Evolutionary conservation across 1,140 invertebrate species (phyloP).

Genomic region (Ceratosolen solmsi): DNA sequence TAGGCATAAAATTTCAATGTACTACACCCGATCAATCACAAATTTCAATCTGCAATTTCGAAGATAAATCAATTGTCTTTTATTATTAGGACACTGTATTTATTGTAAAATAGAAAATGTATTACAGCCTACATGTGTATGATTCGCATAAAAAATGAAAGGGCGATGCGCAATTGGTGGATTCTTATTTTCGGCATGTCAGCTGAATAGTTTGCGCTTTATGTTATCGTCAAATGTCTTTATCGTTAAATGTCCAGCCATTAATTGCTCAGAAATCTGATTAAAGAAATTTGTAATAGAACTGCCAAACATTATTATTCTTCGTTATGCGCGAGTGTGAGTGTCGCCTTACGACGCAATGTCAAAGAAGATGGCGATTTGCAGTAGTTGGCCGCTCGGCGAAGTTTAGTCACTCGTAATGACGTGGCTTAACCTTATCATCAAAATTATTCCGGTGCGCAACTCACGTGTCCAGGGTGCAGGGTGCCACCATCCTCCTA

Average conservation of each 20-base stretch:
- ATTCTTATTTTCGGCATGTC: not conserved
- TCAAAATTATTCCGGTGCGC: conserved; percentile 56
- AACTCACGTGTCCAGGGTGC: conserved; percentile 59
- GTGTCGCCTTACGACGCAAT: conserved; percentile 2
- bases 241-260: conserved; percentile 16
- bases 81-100: too few relatives aligned
- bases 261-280: conserved; percentile 41
- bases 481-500: not conserved
- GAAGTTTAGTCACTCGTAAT: conserved; percentile 49
- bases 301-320: conserved; percentile 26
- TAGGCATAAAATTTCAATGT: too few relatives aligned
- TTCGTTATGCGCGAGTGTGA: not conserved
- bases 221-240: conserved; percentile 29
- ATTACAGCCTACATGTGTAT: too few relatives aligned
- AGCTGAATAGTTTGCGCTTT: not conserved
- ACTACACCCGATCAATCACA: too few relatives aligned
- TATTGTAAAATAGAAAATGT: too few relatives aligned
- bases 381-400: conserved; percentile 11
- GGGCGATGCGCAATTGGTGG: not conserved
- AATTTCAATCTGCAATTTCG: too few relatives aligned
- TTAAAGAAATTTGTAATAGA: not conserved
- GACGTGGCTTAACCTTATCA: conserved; percentile 53
- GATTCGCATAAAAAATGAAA: too few relatives aligned
- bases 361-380: conserved; percentile 35
- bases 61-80: too few relatives aligned